Conservation (phyloP, 2,888 invertebrate genomes). For the Pachycephus smyrnensis region DNA sequence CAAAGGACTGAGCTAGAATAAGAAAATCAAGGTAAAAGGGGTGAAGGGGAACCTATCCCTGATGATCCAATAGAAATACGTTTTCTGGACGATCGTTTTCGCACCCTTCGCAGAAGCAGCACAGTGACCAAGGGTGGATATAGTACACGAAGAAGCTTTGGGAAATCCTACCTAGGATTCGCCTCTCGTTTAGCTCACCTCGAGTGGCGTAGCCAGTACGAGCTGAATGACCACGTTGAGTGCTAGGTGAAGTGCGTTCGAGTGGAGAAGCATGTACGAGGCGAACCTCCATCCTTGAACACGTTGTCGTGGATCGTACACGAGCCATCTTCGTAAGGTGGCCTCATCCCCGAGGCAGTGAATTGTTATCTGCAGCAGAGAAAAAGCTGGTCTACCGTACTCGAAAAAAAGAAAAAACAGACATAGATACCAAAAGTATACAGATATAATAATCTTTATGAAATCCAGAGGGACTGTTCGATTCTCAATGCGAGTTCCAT, state of each 20-base stretch:
- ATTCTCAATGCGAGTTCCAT: background rate
- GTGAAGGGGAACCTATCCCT: background rate
- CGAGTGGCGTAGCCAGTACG: constrained; percentile 61
- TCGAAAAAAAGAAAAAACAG: background rate
- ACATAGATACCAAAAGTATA: background rate
- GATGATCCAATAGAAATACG: background rate
- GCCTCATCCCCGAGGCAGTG: constrained; percentile 60
- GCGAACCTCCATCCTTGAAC: constrained; percentile 82
- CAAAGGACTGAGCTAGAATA: background rate
- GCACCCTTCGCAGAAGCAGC: background rate
- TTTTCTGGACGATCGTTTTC: background rate
- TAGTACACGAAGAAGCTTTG: background rate
- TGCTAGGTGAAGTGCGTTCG: constrained; percentile 79
- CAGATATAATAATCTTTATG: background rate
- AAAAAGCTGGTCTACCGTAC: constrained; percentile 23
- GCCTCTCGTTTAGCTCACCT: constrained; percentile 50
- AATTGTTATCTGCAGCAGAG: constrained; percentile 55
- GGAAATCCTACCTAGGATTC: background rate
- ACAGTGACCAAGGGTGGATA: background rate
- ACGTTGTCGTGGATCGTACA: constrained; percentile 75
- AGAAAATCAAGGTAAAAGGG: background rate
- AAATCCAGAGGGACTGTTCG: background rate
- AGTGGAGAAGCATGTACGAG: constrained; percentile 85
- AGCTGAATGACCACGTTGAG: constrained; percentile 82
- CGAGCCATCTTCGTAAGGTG: constrained; percentile 65